phyloP scores from a whole-genome alignment of 23 tunicate species.

The Oikopleura dioica region DNA sequence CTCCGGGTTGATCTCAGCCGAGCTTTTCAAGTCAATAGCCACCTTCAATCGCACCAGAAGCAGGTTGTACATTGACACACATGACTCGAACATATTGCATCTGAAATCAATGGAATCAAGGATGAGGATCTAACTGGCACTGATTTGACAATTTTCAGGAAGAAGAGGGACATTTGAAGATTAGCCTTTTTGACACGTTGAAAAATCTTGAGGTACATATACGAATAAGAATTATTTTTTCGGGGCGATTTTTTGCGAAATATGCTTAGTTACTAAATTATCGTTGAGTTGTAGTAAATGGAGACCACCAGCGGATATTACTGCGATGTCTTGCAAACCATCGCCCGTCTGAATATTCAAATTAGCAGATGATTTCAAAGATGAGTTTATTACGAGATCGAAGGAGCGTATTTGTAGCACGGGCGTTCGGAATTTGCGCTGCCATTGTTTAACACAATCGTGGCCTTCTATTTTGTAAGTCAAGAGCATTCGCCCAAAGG shows the following conservation, averaged over 20 bases:
- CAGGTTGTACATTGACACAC: background rate
- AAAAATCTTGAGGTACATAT: too few relatives aligned
- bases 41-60: background rate
- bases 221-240: too few relatives aligned
- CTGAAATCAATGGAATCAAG: too few relatives aligned
- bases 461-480: background rate
- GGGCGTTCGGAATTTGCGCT: constrained; percentile 6
- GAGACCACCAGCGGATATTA: constrained; percentile 6
- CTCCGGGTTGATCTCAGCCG: background rate
- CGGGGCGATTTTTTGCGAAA: background rate
- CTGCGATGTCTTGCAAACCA: constrained; percentile 11
- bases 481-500: background rate
- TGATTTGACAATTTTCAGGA: too few relatives aligned
- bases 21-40: background rate
- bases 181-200: too few relatives aligned
- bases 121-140: too few relatives aligned
- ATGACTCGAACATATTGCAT: background rate
- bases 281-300: constrained; percentile 1
- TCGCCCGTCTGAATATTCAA: constrained; percentile 12
- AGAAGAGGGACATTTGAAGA: too few relatives aligned
- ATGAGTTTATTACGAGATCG: background rate
- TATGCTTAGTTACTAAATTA: background rate
- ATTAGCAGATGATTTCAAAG: background rate
- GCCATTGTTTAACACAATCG: background rate
- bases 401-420: background rate